Evolutionary conservation across 2,797 vertebrate genomes (phyloP).

Genomic region (Crocidura indochinensis): DNA sequence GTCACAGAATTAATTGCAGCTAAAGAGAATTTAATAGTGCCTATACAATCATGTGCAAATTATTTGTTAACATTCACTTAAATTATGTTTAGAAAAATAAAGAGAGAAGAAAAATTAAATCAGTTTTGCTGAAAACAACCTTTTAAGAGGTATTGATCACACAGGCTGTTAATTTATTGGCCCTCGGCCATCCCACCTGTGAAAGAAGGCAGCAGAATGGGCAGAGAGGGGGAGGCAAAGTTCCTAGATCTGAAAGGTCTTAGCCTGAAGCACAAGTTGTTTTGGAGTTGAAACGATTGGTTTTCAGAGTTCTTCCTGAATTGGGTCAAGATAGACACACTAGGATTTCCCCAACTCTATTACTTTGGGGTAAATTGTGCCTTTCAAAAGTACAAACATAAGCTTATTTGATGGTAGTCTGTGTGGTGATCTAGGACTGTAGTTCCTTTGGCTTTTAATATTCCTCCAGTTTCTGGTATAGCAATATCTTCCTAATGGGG

Average conservation of each 20-base stretch:
- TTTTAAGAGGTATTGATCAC: neutral
- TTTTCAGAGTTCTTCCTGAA: neutral
- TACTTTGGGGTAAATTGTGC: too few relatives aligned
- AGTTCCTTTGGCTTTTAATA: too few relatives aligned
- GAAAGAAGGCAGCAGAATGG: neutral
- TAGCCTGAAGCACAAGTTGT: neutral
- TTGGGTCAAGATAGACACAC: too few relatives aligned
- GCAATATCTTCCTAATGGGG: too few relatives aligned
- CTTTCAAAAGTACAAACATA: too few relatives aligned
- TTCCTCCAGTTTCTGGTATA: too few relatives aligned
- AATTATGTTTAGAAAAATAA: constrained; percentile 43
- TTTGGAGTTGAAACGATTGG: neutral
- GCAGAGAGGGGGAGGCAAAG: neutral
- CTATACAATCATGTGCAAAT: neutral
- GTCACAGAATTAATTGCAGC: neutral
- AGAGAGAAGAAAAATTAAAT: neutral
- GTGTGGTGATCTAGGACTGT: too few relatives aligned
- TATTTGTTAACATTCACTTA: neutral
- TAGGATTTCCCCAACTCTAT: too few relatives aligned
- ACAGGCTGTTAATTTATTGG: neutral
- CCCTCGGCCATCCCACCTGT: rapidly evolving
- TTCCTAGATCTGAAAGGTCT: neutral
- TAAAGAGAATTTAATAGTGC: neutral
- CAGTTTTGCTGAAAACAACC: neutral
- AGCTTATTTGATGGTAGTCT: too few relatives aligned